These are phyloP conservation scores for Acipenser ruthenus DNA, from an alignment of 2,797 vertebrate species.

Conservation along the genomic window DNA sequence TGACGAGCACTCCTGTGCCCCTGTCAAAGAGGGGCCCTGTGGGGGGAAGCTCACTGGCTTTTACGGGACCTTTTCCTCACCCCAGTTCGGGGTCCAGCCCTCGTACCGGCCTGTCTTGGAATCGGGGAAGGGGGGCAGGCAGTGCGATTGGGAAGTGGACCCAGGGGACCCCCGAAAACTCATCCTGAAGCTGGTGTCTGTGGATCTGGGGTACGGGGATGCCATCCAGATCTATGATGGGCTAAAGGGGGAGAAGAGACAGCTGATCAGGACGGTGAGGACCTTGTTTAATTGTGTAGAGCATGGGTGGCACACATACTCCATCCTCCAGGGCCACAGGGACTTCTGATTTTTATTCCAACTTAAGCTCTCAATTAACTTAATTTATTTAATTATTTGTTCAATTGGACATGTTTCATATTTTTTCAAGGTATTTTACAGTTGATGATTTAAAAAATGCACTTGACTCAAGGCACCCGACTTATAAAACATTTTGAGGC, in stretches of 20 bases:
- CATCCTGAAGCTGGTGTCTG: slow-evolving; percentile 67
- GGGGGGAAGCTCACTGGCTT: slow-evolving; percentile 70
- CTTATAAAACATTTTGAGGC: too few relatives aligned
- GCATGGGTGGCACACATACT: not conserved
- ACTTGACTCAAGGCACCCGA: too few relatives aligned
- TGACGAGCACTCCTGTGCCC: slow-evolving; percentile 22
- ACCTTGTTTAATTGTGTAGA: not conserved
- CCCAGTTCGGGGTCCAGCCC: slow-evolving; percentile 37
- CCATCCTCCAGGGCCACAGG: too few relatives aligned
- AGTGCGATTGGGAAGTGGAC: slow-evolving; percentile 75
- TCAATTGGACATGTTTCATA: too few relatives aligned
- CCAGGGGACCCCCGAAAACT: slow-evolving; percentile 73
- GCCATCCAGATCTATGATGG: slow-evolving; percentile 61
- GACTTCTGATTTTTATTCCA: too few relatives aligned
- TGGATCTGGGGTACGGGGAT: slow-evolving; percentile 61
- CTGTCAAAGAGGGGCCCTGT: slow-evolving; percentile 49
- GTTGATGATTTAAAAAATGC: too few relatives aligned
- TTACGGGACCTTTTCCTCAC: slow-evolving; percentile 76
- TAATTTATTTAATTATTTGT: too few relatives aligned
- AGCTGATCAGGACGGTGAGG: slow-evolving; percentile 56
- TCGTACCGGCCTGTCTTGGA: slow-evolving; percentile 8
- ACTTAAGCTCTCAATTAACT: too few relatives aligned
- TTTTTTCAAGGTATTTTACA: too few relatives aligned
- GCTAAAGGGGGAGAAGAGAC: slow-evolving; percentile 42
- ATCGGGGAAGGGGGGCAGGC: slow-evolving; percentile 11